Evolutionary conservation across 2,113 vertebrate species (phyloP).

Genomic region (Tringa solitaria): DNA sequence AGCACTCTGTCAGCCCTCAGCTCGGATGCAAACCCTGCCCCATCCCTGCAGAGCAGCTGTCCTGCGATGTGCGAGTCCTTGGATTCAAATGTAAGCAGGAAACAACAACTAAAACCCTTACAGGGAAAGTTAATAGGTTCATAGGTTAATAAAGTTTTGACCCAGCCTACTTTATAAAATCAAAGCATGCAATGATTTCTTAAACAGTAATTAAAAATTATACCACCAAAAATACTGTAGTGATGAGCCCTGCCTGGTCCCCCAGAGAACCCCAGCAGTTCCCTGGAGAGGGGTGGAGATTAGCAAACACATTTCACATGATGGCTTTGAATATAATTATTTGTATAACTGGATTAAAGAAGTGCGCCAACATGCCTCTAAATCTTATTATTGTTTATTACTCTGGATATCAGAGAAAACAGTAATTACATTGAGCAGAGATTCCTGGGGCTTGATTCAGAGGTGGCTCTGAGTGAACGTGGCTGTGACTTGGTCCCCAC

Average conservation of each 20-base stretch:
- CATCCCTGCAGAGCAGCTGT: background rate
- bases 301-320: background rate
- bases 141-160: background rate
- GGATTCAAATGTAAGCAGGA: background rate
- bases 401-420: background rate
- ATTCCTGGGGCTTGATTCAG: background rate
- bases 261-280: background rate
- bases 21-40: background rate
- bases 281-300: background rate
- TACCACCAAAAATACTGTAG: background rate
- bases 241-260: background rate
- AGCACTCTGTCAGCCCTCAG: background rate
- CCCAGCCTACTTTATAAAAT: background rate
- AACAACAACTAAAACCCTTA: background rate
- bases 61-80: background rate
- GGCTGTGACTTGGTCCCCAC: rapidly evolving
- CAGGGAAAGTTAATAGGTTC: background rate
- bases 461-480: background rate
- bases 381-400: slow-evolving; percentile 38
- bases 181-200: background rate
- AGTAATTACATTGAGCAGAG: background rate
- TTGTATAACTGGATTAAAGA: slow-evolving; percentile 42
- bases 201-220: background rate
- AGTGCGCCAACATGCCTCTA: background rate
- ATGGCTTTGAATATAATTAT: background rate